Base-by-base conservation (phyloP, 2,797 vertebrate species). In the Enteromius treurensis region DNA sequence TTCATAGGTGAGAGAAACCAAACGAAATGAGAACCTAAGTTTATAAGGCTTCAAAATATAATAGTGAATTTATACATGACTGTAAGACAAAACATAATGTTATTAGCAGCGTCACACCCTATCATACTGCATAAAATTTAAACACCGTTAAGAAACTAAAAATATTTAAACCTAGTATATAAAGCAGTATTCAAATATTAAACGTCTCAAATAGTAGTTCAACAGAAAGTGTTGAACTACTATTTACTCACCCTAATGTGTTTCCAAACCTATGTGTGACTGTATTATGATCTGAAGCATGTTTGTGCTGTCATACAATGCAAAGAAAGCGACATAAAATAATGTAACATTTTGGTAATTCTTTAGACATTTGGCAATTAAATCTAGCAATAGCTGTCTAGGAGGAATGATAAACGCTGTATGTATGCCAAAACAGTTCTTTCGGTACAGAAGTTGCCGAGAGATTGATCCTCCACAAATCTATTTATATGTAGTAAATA, bases 1-100 rank as follows among this genome's bases (percentile, higher is more conserved):
- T 98, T 99, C 89, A 96, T 99, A 3, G 96, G 98, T 99, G 90
- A 21, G 95, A 91, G 8, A 26, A 26, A 3, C 45, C 21, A 29
- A 47, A 15, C 53, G 65, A 26, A 26, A 10, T 29, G 37, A 34
- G 21, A 45, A 21, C 9, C 32, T 68, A 14, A 15, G 0, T 62
- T 8, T n/a, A 42, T 51, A 69, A 0, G 37, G 47, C n/a, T 53
- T 34, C 0, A 32, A 29, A 62, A 60, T 58, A 17, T 9, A 17
- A 21, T 40, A 42, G 23, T 32, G 0, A 47, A 7, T 64, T 26
- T 29, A 29, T 15, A 23, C 10, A 21, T n/a, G 71, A 74, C 29
- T 65, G 15, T 26, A 62, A 62, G 23, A 29, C 58, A 62, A 29
- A 29, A 62, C 23, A 62, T 62, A 29, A 2, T 60, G 2, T 60